Base-by-base conservation (phyloP, 2,797 vertebrate species). In the Lindbergichthys nudifrons region DNA sequence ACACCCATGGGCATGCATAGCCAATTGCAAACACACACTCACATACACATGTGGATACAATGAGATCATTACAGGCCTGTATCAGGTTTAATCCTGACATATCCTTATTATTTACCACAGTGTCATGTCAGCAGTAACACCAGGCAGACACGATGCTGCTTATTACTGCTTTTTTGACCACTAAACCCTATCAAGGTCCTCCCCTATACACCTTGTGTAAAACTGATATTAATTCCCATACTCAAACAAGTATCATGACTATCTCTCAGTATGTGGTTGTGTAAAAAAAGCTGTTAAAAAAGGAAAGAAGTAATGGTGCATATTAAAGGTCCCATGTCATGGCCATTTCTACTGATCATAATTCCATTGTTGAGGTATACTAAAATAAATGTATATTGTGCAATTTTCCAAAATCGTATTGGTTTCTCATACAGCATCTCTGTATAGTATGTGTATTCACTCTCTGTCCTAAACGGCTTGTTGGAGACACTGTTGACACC, bases 31-130 rank as follows among this genome's bases (percentile, higher is more conserved):
- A 77, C 42, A 87, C 83, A 85, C 71, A 70, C 21, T 45, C 19
- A 64, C 45, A 23, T 52, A 46, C 26, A 70, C 56, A 81, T 56
- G 72, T 51, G 80, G 86, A 84, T 80, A 67, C 60, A 52, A 70
- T 82, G 87, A 86, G 74, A 92, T 92, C 90, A 89, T 93, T 93
- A 91, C 79, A 85, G 77, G 82, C 83, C 80, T 82, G 86, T 80
- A 88, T 84, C 86, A 73, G 72, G 86, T 91, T 88, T 91, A 91
- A 87, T 92, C 79, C 81, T 92, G 90, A 91, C 93, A 93, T 88
- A 83, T 87, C 83, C 89, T 90, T 85, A 91, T 92, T 92, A 90
- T 89, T 88, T 87, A 85, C 70, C 74, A 76, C 59, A 81, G 73
- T 86, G 84, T 85, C 72, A 65, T 88, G 90, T 92, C 90, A 88